A percentile compares a stretch with the other conserved stretches of the same genome.
These are phyloP conservation scores for Drosophila ercepeae DNA, from an alignment of 1,140 invertebrate species.

Conservation along the genomic window DNA sequence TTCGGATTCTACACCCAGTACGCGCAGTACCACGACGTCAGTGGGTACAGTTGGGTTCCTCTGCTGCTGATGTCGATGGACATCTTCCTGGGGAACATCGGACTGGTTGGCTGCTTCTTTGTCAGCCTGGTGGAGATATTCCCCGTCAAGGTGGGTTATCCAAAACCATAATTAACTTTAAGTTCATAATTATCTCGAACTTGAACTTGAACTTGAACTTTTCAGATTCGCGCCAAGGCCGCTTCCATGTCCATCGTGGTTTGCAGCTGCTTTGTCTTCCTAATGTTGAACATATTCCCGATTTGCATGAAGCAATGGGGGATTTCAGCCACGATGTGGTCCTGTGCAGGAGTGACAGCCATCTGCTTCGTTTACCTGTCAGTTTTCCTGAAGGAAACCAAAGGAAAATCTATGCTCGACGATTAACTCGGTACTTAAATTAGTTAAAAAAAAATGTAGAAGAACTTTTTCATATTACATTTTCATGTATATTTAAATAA, in stretches of 20 bases:
- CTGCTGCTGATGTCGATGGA: slow-evolving; percentile 64
- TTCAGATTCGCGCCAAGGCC: slow-evolving; percentile 72
- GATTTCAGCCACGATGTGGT: slow-evolving; percentile 72
- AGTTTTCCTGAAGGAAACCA: slow-evolving; percentile 72
- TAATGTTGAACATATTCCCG: slow-evolving; percentile 66
- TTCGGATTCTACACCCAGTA: slow-evolving; percentile 57
- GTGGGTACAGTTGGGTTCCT: slow-evolving; percentile 64
- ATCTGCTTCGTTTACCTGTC: slow-evolving; percentile 55
- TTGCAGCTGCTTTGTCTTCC: slow-evolving; percentile 61
- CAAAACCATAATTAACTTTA: too few species aligned
- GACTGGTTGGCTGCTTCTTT: slow-evolving; percentile 72
- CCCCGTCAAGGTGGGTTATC: slow-evolving; percentile 56
- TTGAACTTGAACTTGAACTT: too few species aligned
- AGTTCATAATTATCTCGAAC: too few species aligned
- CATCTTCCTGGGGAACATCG: slow-evolving; percentile 70
- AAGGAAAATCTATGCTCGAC: slow-evolving; percentile 73
- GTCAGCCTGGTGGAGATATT: slow-evolving; percentile 68
- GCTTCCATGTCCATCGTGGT: slow-evolving; percentile 55
- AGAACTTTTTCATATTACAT: slow-evolving; percentile 26
- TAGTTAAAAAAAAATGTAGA: background rate
- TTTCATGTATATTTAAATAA: slow-evolving; percentile 72
- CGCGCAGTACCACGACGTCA: slow-evolving; percentile 44
- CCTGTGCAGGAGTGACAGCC: slow-evolving; percentile 48
- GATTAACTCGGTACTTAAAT: too few species aligned
- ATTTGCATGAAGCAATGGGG: slow-evolving; percentile 62